These are phyloP conservation scores for Parotocinclus haroldoi DNA, from an alignment of 2,797 vertebrate genomes.

Conservation along the genomic window DNA sequence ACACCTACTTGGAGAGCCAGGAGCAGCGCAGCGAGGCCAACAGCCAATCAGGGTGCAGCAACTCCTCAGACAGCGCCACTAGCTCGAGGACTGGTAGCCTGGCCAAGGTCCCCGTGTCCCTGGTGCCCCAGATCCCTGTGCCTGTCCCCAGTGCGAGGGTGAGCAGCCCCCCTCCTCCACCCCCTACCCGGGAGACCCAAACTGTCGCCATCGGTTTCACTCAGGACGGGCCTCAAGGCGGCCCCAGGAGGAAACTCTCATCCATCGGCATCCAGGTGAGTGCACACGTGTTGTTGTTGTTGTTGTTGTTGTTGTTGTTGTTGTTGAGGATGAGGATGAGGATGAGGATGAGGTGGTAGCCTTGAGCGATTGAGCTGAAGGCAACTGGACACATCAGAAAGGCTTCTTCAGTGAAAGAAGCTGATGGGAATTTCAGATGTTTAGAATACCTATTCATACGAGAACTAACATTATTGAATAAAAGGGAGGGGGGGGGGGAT, in stretches of 20 bases:
- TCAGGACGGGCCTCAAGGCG: slow-evolving; percentile 74
- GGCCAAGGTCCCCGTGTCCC: slow-evolving; percentile 71
- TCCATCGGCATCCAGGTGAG: slow-evolving; percentile 74
- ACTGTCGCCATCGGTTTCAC: slow-evolving; percentile 37
- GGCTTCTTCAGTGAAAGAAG: no score
- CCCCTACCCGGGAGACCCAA: slow-evolving; percentile 45
- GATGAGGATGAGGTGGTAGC: no score
- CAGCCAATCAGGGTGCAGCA: slow-evolving; percentile 95
- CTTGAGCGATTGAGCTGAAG: no score
- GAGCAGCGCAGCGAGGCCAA: slow-evolving; percentile 91
- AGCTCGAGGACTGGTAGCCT: slow-evolving; percentile 88
- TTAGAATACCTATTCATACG: no score
- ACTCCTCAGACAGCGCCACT: slow-evolving; percentile 95
- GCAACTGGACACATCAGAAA: no score
- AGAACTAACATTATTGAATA: no score
- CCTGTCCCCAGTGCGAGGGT: slow-evolving; percentile 50
- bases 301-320: no score
- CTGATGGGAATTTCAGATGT: no score
- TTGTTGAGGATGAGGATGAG: no score
- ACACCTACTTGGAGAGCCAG: slow-evolving; percentile 93
- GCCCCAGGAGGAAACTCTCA: slow-evolving; percentile 82
- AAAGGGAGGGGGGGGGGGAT: no score
- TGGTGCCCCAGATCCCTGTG: slow-evolving; percentile 37
- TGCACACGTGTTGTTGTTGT: neutral
- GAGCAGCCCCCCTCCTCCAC: slow-evolving; percentile 57